A percentile compares a stretch with the other conserved stretches of the same genome.
phyloP scores from a whole-genome alignment of 2,888 invertebrate species.

The Caenorhabditis sp. region DNA sequence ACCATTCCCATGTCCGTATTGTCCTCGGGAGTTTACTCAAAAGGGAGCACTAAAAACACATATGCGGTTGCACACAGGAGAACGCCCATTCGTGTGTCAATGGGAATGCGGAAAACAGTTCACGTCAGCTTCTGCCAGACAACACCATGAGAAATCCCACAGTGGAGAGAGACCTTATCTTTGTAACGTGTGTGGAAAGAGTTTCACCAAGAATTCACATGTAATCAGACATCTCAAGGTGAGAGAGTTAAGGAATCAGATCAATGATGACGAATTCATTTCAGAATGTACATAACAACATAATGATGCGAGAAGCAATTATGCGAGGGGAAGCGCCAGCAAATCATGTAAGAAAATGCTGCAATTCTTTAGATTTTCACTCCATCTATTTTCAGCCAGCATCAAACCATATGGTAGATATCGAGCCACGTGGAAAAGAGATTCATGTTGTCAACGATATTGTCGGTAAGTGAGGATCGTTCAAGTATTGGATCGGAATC shows the following conservation, averaged over 20 bases:
- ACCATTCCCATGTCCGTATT: conserved; percentile 50
- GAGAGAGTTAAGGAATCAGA: neutral
- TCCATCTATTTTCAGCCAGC: neutral
- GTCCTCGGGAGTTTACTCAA: conserved; percentile 63
- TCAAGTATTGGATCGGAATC: neutral
- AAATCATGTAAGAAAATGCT: neutral
- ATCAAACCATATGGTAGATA: conserved; percentile 10
- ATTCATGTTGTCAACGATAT: conserved; percentile 32
- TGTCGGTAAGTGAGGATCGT: conserved; percentile 17
- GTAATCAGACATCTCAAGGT: conserved; percentile 68
- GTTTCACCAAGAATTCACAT: conserved; percentile 71
- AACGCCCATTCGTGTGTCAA: conserved; percentile 73
- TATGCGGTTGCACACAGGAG: conserved; percentile 69
- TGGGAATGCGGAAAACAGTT: conserved; percentile 79
- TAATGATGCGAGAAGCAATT: neutral
- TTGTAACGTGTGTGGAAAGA: conserved; percentile 66
- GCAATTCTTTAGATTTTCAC: neutral
- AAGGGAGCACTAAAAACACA: conserved; percentile 71
- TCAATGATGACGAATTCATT: neutral
- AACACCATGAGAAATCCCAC: conserved; percentile 75
- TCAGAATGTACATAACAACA: conserved; percentile 42
- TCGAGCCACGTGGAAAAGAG: conserved; percentile 43
- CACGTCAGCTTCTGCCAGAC: conserved; percentile 72
- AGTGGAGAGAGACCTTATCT: conserved; percentile 68
- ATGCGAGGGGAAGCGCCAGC: neutral